These are phyloP conservation scores for Psammodynastes pulverulentus DNA, from an alignment of 2,113 vertebrate genomes.

Conservation along the genomic window DNA sequence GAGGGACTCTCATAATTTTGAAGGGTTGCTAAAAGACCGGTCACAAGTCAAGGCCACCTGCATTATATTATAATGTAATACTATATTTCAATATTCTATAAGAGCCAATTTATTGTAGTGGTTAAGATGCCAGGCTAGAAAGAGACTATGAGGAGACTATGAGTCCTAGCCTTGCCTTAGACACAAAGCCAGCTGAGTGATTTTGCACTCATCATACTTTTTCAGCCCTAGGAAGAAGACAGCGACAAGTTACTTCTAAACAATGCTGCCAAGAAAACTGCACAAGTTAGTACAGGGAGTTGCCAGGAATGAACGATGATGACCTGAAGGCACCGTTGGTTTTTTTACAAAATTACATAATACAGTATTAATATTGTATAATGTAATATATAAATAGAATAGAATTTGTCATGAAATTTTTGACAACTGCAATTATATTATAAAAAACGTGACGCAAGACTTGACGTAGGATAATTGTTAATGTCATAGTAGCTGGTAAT, in stretches of 20 bases:
- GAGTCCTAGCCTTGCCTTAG: neutral
- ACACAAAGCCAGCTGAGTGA: neutral
- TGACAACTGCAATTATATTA: constrained; percentile 11
- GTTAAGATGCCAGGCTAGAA: neutral
- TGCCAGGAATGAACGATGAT: neutral
- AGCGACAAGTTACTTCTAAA: neutral
- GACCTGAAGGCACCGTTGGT: neutral
- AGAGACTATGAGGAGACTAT: neutral
- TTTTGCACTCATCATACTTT: neutral
- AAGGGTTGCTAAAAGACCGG: neutral
- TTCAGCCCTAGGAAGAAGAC: neutral
- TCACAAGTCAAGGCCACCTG: neutral
- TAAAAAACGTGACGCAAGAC: neutral
- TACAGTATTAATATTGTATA: neutral
- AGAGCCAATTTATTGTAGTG: neutral
- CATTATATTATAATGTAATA: neutral
- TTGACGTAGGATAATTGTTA: neutral
- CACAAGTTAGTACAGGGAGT: neutral
- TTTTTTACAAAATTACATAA: neutral
- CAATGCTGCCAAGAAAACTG: neutral
- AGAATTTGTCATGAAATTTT: neutral
- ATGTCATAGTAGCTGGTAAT: neutral
- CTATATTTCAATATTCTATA: neutral
- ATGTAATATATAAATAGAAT: neutral
- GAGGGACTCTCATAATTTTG: neutral